These are phyloP conservation scores for Xiphophorus birchmanni DNA, from an alignment of 2,797 vertebrate genomes.

Conservation along the genomic window DNA sequence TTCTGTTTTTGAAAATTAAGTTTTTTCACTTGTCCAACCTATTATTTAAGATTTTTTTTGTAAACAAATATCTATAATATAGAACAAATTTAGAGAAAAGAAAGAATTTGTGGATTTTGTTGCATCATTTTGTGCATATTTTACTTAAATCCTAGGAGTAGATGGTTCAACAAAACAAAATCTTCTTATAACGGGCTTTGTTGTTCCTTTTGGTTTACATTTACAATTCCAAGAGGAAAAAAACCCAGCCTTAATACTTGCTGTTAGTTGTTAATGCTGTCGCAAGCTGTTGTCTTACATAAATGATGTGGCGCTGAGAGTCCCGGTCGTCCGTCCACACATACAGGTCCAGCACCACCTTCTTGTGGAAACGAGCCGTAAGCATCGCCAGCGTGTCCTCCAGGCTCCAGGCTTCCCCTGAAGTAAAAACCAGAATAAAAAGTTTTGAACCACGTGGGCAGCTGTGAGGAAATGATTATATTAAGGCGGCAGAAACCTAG, in stretches of 20 bases:
- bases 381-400: slow-evolving; percentile 89
- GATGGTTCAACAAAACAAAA: not conserved
- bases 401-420: slow-evolving; percentile 88
- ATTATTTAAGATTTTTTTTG: not conserved
- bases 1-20: not conserved
- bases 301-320: slow-evolving; percentile 91
- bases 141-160: not conserved
- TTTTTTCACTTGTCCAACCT: not conserved
- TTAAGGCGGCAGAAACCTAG: slow-evolving; percentile 18
- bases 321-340: slow-evolving; percentile 94
- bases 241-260: not conserved
- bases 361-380: slow-evolving; percentile 89
- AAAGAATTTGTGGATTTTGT: not conserved
- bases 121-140: not conserved
- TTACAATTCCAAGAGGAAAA: not conserved
- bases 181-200: not conserved
- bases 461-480: slow-evolving; percentile 15
- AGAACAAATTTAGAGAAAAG: not conserved
- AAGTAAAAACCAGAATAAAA: slow-evolving; percentile 24
- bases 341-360: slow-evolving; percentile 91
- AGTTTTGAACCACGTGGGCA: slow-evolving; percentile 18
- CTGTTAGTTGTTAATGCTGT: not conserved
- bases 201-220: not conserved
- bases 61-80: not conserved
- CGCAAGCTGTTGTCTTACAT: slow-evolving; percentile 78